These are phyloP conservation scores for Carassius carassius DNA, from an alignment of 2,113 vertebrate genomes.

Conservation along the genomic window DNA sequence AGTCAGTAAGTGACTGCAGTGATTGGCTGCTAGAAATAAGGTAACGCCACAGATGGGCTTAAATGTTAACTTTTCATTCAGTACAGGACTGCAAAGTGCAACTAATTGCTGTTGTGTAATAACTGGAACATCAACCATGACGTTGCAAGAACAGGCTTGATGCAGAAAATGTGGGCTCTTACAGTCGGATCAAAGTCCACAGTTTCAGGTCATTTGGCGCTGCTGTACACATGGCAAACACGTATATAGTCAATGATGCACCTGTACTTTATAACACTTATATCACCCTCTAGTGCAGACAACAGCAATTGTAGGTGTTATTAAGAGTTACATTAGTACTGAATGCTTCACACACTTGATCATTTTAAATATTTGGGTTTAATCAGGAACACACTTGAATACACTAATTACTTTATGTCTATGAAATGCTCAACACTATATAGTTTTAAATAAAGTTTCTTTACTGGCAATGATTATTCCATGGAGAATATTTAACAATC, in stretches of 20 bases:
- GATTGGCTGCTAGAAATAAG: background rate
- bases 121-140: background rate
- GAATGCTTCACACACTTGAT: no score
- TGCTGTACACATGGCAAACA: background rate
- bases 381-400: no score
- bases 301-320: no score
- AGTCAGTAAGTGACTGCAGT: background rate
- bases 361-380: no score
- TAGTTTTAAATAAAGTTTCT: no score
- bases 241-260: background rate
- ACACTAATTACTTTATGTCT: no score
- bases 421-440: background rate
- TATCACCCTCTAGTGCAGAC: no score
- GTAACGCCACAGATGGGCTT: background rate
- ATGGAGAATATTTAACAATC: no score
- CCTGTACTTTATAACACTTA: background rate
- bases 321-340: no score
- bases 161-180: background rate
- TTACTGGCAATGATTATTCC: no score
- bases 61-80: slow-evolving; percentile 6
- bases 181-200: background rate
- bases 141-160: background rate
- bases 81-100: slow-evolving; percentile 2
- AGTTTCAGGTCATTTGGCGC: background rate
- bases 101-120: background rate